Evolutionary conservation across 2,888 invertebrate genomes (phyloP).

Genomic region (Cephus nigrinus): DNA sequence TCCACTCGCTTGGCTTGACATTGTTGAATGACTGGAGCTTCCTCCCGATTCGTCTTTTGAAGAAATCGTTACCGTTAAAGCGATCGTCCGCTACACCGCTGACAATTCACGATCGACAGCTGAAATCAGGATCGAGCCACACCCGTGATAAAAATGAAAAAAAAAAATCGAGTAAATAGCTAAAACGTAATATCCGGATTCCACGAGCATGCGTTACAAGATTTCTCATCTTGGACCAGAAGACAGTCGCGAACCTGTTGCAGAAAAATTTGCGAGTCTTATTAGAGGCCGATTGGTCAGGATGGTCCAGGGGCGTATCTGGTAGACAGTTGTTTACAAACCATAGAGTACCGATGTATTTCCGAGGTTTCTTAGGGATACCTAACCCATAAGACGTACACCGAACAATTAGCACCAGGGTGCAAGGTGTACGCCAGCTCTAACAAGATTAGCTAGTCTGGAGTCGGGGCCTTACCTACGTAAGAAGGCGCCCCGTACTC

Average conservation of each 20-base stretch:
- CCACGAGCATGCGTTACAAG: not conserved
- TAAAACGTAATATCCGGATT: not conserved
- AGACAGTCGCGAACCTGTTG: not conserved
- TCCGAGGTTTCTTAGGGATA: not conserved
- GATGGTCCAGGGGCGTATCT: not conserved
- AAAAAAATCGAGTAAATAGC: not conserved
- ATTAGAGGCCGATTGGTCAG: not conserved
- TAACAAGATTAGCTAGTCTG: constrained; percentile 59
- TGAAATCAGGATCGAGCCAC: not conserved
- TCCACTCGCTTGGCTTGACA: constrained; percentile 50
- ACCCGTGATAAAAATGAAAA: not conserved
- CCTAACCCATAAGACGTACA: constrained; percentile 20
- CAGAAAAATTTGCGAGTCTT: not conserved
- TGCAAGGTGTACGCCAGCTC: constrained; percentile 46
- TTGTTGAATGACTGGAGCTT: constrained; percentile 58
- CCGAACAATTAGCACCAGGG: constrained; percentile 46
- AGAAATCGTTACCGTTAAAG: constrained; percentile 5
- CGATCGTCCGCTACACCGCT: not conserved
- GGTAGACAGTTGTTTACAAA: not conserved
- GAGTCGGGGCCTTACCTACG: not conserved
- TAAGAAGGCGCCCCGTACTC: constrained; percentile 9
- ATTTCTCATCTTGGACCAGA: not conserved
- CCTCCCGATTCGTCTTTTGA: constrained; percentile 11
- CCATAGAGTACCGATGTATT: not conserved
- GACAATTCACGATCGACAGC: not conserved